These are phyloP conservation scores for Andricus grossulariae DNA, from an alignment of 1,140 invertebrate genomes.

Conservation along the genomic window DNA sequence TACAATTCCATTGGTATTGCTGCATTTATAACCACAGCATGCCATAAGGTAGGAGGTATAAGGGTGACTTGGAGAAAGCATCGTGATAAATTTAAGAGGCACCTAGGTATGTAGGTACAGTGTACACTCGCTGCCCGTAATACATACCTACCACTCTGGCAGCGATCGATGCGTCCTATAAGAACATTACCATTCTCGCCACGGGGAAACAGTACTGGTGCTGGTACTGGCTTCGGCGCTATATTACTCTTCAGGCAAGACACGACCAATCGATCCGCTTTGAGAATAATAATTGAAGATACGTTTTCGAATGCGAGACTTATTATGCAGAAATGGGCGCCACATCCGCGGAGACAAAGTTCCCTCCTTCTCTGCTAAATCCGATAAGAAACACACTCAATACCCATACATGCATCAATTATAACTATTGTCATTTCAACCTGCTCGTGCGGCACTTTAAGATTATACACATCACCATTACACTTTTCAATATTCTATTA, in stretches of 20 bases:
- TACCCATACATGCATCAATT: not conserved
- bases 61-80: constrained; percentile 46
- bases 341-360: constrained; percentile 3
- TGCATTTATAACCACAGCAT: constrained; percentile 43
- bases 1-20: constrained; percentile 38
- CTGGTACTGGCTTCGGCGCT: constrained; percentile 19
- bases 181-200: constrained; percentile 51
- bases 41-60: constrained; percentile 39
- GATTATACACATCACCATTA: not conserved
- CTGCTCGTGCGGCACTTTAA: not conserved
- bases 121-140: constrained; percentile 38
- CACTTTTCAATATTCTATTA: no score
- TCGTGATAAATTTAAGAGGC: constrained; percentile 56
- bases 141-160: constrained; percentile 36
- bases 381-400: constrained; percentile 1
- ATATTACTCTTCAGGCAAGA: constrained; percentile 27
- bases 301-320: constrained; percentile 24
- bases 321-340: constrained; percentile 6
- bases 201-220: constrained; percentile 32
- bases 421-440: not conserved
- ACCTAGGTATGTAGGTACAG: constrained; percentile 43
- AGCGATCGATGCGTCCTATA: constrained; percentile 47
- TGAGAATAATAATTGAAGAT: constrained; percentile 18
- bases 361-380: not conserved
- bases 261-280: constrained; percentile 19